Conservation (phyloP, 2,888 invertebrate genomes). For the Gortyna flavago region DNA sequence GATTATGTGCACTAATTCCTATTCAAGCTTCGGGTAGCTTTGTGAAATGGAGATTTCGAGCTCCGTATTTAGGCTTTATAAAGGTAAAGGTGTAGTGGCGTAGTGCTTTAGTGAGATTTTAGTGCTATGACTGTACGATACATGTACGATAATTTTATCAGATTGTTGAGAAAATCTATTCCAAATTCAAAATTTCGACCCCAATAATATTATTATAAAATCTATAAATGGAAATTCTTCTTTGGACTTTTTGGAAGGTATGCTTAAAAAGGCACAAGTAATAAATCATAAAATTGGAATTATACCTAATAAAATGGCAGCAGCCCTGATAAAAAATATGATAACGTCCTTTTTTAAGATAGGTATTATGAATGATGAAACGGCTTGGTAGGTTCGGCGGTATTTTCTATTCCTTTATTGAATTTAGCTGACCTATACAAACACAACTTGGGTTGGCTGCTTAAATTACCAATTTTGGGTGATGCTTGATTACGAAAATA, state of each 20-base stretch:
- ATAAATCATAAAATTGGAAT: slow-evolving; percentile 33
- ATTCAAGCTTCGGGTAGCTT: slow-evolving; percentile 57
- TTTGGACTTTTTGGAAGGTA: background rate
- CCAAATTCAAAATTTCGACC: background rate
- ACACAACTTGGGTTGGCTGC: slow-evolving; percentile 37
- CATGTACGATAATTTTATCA: background rate
- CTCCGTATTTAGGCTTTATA: slow-evolving; percentile 35
- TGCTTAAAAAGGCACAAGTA: background rate
- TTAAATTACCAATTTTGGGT: slow-evolving; percentile 45
- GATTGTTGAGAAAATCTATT: background rate
- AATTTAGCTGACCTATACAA: slow-evolving; percentile 62
- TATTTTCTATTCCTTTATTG: slow-evolving; percentile 46
- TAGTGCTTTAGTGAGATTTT: slow-evolving; percentile 19
- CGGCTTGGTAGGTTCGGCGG: slow-evolving; percentile 32
- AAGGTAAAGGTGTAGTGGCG: slow-evolving; percentile 12
- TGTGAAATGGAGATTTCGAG: slow-evolving; percentile 42
- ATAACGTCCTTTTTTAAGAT: slow-evolving; percentile 12
- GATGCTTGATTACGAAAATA: slow-evolving; percentile 52
- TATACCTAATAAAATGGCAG: slow-evolving; percentile 38
- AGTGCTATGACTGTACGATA: background rate
- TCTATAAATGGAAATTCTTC: background rate
- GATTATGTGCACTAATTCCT: slow-evolving; percentile 70
- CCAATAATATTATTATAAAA: background rate
- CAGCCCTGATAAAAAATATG: slow-evolving; percentile 11
- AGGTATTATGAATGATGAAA: slow-evolving; percentile 35